Base-by-base conservation (phyloP, 2,797 vertebrate genomes). In the Cephalopachus bancanus region DNA sequence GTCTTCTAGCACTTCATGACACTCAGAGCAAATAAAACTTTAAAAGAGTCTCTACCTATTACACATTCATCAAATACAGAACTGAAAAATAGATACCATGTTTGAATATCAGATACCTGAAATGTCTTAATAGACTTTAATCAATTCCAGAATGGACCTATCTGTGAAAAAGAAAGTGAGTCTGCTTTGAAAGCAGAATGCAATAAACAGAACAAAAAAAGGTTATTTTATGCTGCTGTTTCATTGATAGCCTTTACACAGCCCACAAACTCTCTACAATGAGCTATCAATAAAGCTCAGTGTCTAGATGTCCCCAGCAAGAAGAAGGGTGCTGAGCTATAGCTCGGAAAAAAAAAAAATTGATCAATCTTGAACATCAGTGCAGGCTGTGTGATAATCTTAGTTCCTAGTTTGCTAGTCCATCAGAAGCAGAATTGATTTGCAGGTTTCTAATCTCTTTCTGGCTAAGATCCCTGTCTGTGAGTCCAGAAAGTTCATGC, bases 111-210 rank as follows among this genome's bases (percentile, higher is more conserved):
- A 91, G 33, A 79, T 24, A 69, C 26, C 5, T 64, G 92, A 88
- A 80, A 85, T 75, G 30, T 74, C 94, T 93, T 88, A 67, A 93
- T 33, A 59, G 60, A 84, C 67, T 85, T 89, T 71, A 85, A 86
- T 92, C 80, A 83, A 79, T 93, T 92, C 10, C 30, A 67, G 60
- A 95, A 79, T 65, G 71, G 74, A 89, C 49, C 96, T 94, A 30
- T 60, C 65, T 92, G 19, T 78, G 28, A 80, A 83, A 91, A 95
- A 67, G 17, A 81, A 59, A 85, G 14, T 74, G 49, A 67, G 64
- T 81, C 78, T 91, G 76, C 87, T 88, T 95, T 92, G 67, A 53
- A 97, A 95, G 78, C 28, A 94, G 97, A 97, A 93, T 67, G 90
- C 62, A 75, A 93, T 92, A 79, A 89, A 88, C 14, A 55, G 64